phyloP scores from a whole-genome alignment of 2,113 vertebrate species.

The Phalacrocorax pelagicus region DNA sequence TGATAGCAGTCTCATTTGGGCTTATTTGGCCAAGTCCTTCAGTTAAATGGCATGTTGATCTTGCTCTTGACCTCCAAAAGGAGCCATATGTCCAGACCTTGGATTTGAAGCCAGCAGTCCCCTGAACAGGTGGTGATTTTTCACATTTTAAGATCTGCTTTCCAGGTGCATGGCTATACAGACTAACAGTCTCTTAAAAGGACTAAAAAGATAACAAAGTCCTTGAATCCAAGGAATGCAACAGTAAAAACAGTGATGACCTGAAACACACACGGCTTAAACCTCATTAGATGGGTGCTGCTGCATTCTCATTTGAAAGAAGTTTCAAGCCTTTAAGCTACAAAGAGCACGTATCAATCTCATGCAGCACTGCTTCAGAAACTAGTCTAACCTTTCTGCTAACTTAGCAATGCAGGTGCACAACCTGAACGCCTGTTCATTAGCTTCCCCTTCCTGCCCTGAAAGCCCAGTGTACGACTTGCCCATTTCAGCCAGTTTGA shows the following conservation, averaged over 20 bases:
- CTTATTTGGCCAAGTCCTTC: neutral
- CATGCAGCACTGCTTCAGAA: neutral
- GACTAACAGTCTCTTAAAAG: neutral
- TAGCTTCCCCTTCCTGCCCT: fast-evolving
- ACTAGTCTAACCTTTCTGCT: neutral
- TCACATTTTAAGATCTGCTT: neutral
- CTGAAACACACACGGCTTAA: neutral
- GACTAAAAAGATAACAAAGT: neutral
- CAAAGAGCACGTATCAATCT: neutral
- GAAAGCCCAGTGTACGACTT: neutral
- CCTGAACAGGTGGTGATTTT: neutral
- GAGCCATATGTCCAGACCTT: neutral
- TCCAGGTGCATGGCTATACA: neutral
- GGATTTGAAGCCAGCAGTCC: neutral
- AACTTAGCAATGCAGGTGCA: too few species aligned
- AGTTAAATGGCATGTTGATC: neutral
- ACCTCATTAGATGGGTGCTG: neutral
- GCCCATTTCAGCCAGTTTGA: neutral
- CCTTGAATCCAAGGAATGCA: neutral
- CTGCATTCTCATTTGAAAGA: neutral
- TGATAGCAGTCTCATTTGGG: neutral
- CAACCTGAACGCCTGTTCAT: neutral
- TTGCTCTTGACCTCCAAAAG: neutral
- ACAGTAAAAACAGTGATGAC: neutral
- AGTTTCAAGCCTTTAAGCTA: neutral